A percentile compares a stretch with the other conserved stretches of the same genome.
Conservation (phyloP, 2,113 vertebrate species). For the Anoplopoma fimbria region DNA sequence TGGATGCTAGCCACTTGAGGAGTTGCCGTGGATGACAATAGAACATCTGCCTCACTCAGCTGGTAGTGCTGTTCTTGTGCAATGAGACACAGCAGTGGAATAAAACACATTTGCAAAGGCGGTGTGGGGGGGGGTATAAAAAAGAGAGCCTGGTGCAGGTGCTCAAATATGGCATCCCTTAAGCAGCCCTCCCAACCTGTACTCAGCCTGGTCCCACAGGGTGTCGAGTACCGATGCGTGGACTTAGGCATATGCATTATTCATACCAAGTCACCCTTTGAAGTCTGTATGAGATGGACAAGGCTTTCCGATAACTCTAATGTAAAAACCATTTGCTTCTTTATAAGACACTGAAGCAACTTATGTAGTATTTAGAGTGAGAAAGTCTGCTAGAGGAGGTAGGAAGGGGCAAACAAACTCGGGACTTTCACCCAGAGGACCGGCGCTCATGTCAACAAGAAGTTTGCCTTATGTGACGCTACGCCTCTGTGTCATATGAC, state of each 20-base stretch:
- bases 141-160: slow-evolving; percentile 42
- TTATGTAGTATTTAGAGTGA: no score
- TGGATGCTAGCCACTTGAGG: slow-evolving; percentile 76
- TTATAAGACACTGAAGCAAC: no score
- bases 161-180: slow-evolving; percentile 48
- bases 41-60: slow-evolving; percentile 79
- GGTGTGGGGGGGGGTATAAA: slow-evolving; percentile 23
- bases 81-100: slow-evolving; percentile 72
- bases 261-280: not conserved
- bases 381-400: no score
- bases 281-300: not conserved
- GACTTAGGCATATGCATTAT: not conserved
- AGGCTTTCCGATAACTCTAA: not conserved
- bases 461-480: no score
- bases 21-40: slow-evolving; percentile 71
- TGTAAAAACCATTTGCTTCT: not conserved
- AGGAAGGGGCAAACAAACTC: no score
- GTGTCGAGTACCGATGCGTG: not conserved
- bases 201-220: not conserved
- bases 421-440: no score
- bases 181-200: slow-evolving; percentile 5
- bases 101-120: slow-evolving; percentile 67
- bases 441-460: no score
- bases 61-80: slow-evolving; percentile 72
- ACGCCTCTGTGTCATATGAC: no score